Conservation (phyloP, 35 echinoderm and acorn worm genomes). For the Chiridota heheva region DNA sequence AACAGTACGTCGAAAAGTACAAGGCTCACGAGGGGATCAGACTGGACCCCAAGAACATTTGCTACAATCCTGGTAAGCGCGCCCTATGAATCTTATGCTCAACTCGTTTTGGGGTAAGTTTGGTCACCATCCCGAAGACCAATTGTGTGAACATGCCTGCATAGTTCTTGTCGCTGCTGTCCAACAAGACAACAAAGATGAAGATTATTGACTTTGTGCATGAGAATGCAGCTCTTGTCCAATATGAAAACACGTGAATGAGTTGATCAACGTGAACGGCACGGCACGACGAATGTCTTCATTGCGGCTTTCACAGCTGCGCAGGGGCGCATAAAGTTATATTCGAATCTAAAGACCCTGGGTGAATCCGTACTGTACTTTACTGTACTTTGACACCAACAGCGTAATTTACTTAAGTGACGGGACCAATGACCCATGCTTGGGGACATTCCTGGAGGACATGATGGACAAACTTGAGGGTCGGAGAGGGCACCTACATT, state of each 20-base stretch:
- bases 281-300: conserved; percentile 35
- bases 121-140: conserved; percentile 16
- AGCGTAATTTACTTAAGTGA: conserved; percentile 9
- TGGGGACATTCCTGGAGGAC: conserved; percentile 19
- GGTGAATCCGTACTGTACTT: background rate
- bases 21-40: background rate
- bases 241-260: background rate
- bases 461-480: conserved; percentile 39
- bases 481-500: conserved; percentile 24
- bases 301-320: conserved; percentile 40
- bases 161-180: background rate
- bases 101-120: conserved; percentile 36
- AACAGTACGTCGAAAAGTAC: background rate
- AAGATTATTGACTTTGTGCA: background rate
- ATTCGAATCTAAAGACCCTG: conserved; percentile 14
- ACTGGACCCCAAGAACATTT: background rate
- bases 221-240: conserved; percentile 18
- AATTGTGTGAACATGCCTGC: background rate
- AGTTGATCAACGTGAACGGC: background rate
- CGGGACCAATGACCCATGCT: background rate
- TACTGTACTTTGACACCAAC: conserved; percentile 34
- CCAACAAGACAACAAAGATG: background rate
- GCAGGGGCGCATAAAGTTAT: conserved; percentile 40
- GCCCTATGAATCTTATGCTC: background rate
- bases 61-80: background rate